These are phyloP conservation scores for Fulmarus glacialis DNA, from an alignment of 2,113 vertebrate genomes.

Conservation along the genomic window DNA sequence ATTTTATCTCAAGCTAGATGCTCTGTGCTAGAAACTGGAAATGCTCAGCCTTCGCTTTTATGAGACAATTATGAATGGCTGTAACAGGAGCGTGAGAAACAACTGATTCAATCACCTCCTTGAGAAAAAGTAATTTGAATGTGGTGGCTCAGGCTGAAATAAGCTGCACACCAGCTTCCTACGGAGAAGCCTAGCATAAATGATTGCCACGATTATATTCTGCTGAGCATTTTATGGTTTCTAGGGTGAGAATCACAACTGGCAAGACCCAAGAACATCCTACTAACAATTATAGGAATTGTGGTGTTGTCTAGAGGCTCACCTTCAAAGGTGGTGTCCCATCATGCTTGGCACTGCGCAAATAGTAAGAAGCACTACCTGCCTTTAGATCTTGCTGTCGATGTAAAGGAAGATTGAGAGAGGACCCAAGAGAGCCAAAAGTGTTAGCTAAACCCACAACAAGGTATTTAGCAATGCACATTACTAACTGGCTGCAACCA, in stretches of 20 bases:
- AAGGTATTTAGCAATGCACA: background rate
- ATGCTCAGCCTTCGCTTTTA: background rate
- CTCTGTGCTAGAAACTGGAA: background rate
- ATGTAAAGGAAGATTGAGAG: background rate
- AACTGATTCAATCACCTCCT: background rate
- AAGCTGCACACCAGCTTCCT: background rate
- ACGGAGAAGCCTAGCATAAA: background rate
- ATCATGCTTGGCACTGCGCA: background rate
- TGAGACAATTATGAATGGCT: background rate
- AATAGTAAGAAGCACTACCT: background rate
- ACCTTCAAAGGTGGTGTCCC: background rate
- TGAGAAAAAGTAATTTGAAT: background rate
- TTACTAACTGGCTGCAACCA: background rate
- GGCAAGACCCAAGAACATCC: background rate
- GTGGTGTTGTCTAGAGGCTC: background rate
- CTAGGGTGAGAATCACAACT: background rate
- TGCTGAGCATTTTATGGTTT: background rate
- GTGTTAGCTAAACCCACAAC: background rate
- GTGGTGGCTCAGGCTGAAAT: background rate
- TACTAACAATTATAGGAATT: background rate
- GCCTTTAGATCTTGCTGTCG: background rate
- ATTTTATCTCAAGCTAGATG: background rate
- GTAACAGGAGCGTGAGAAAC: background rate
- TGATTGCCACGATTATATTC: background rate
- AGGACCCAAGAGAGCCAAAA: background rate